Base-by-base conservation (phyloP, 2,888 invertebrate genomes). In the Polymixis lichenea region DNA sequence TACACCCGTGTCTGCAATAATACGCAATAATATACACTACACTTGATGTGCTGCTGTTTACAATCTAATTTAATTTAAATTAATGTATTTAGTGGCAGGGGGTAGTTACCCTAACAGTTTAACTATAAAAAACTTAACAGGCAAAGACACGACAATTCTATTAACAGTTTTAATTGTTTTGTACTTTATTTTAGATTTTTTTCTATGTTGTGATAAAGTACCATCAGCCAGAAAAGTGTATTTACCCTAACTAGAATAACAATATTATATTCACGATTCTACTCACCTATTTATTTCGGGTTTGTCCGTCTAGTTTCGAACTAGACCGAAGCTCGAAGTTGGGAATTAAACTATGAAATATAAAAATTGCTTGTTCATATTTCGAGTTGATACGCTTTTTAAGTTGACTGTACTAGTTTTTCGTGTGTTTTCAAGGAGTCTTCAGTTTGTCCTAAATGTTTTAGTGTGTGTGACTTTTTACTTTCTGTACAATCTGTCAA, bases 11-110 rank as follows among this genome's bases (percentile, higher is more conserved):
- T 85, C 85, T 81, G 83, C 78, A 88, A 86, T 87, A 87, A 89
- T 89, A 86, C 72, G 75, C 76, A 82, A 88, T 87, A 87, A 87
- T 87, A 72, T 65, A 78, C 83, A 84, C 81, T 74, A 77, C 86
- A 87, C 83, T 89, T 62, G 81, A 89, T 89, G 89, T 89, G 86
- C 86, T 87, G 79, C 77, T 87, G 68, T 86, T 86, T 86, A 84
- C 78, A 71, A 75, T 69, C 72, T 85, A 86, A 85, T 86, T 78
- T 77, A 64, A 65, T 72, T 79, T 65, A 38, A 58, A 68, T 78
- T 82, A 86, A 84, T 83, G 68, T 78, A 79, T 72, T 66, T 83
- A 83, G 80, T 78, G 80, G 82, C 75, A 32, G 51, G 66, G 87
- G 82, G 82, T 87, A 87, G 84, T 77, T 79, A 77, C 80, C 82